A percentile compares a stretch with the other conserved stretches of the same genome.
Evolutionary conservation across 2,113 vertebrate genomes (phyloP).

Genomic region (Seriola rivoliana): DNA sequence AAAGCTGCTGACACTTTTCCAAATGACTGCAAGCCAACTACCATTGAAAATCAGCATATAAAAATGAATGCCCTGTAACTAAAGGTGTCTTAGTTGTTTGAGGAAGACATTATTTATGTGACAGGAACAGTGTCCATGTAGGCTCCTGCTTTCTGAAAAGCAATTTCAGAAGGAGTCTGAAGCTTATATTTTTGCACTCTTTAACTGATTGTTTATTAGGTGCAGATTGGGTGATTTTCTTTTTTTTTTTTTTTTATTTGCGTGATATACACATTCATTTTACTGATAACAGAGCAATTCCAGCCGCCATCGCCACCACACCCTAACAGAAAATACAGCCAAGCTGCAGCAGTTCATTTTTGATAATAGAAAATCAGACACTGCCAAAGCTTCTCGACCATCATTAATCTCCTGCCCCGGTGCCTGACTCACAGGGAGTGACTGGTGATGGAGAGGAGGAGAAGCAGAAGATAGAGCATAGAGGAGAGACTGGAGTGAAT

Average conservation of each 20-base stretch:
- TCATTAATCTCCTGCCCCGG: conserved; percentile 77
- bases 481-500: conserved; percentile 54
- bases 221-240: neutral
- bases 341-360: conserved; percentile 62
- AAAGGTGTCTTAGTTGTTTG: neutral
- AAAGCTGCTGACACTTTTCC: conserved; percentile 4
- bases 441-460: conserved; percentile 62
- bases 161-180: neutral
- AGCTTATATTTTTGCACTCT: neutral
- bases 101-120: conserved; percentile 1
- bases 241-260: conserved; percentile 35
- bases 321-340: conserved; percentile 67
- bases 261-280: conserved; percentile 73
- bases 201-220: neutral
- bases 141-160: neutral
- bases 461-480: conserved; percentile 49
- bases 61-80: conserved; percentile 2
- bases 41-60: conserved; percentile 2
- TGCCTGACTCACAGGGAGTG: conserved; percentile 57
- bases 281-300: conserved; percentile 76
- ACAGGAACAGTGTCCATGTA: neutral
- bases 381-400: conserved; percentile 71
- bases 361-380: conserved; percentile 81
- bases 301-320: conserved; percentile 60
- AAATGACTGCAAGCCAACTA: conserved; percentile 4